These are phyloP conservation scores for Oscheius myriophilus DNA, from an alignment of 2,888 invertebrate genomes.

Conservation along the genomic window DNA sequence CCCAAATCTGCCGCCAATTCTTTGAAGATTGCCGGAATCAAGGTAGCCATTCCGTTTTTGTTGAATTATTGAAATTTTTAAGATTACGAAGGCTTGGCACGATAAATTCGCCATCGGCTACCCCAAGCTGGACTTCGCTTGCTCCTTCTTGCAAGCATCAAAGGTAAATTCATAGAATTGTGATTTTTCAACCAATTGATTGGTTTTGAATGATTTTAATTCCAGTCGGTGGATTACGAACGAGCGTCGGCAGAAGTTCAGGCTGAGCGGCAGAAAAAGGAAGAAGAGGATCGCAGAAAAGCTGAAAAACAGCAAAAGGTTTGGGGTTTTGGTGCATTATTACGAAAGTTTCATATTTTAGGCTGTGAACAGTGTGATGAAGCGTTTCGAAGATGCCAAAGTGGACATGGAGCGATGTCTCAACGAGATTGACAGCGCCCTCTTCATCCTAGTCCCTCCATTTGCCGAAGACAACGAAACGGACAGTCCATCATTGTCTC, in stretches of 20 bases:
- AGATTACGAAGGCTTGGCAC: conserved; percentile 21
- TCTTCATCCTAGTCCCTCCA: conserved; percentile 25
- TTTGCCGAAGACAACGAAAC: conserved; percentile 31
- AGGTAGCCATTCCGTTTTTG: background rate
- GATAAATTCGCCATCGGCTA: conserved; percentile 27
- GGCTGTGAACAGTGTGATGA: background rate
- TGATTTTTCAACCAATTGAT: background rate
- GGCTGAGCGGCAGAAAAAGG: conserved; percentile 25
- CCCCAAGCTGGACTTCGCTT: background rate
- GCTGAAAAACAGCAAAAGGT: conserved; percentile 6
- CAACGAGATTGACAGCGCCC: conserved; percentile 21
- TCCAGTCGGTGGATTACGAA: conserved; percentile 29
- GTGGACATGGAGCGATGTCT: conserved; percentile 18
- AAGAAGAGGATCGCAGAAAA: conserved; percentile 28
- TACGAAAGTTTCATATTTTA: background rate
- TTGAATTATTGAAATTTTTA: background rate
- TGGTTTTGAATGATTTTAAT: background rate
- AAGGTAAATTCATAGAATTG: too few relatives aligned
- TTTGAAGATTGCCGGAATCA: conserved; percentile 52
- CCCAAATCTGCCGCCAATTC: conserved; percentile 45
- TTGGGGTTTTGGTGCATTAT: background rate
- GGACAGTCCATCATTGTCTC: background rate
- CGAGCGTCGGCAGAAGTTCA: conserved; percentile 24
- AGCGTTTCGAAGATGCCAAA: background rate
- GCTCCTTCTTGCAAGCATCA: conserved; percentile 16